Base-by-base conservation (phyloP, 2,888 invertebrate genomes). In the Punctoribates punctum region DNA sequence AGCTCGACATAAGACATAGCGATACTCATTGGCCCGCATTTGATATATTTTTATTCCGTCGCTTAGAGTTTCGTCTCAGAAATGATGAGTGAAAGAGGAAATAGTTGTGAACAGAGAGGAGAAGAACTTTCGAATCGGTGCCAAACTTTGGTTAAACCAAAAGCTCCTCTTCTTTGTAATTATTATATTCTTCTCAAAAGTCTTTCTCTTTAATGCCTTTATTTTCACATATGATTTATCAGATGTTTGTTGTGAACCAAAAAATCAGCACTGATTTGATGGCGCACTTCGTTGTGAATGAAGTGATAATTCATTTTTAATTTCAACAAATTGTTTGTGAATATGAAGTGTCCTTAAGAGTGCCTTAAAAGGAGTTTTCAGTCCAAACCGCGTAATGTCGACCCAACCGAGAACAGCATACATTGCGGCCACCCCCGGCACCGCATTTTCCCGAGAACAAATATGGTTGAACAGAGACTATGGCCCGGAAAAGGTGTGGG, bases 381-480 rank as follows among this genome's bases (percentile, higher is more conserved):
- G 9, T 54, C n/a, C 17, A 20, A 54, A 20, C 3, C n/a, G 4
- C 4, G 15, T n/a, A 62, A 70, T 70, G 70, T 23, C 70, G 23
- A 20, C 70, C 3, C 42, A 70, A 29, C 42, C 70, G 3, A 23
- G 25, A 42, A 42, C 23, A 11, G 8, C 46, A 38, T 38, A 46
- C n/a, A 42, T 38, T 11, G 70, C 70, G 0, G 25, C 70, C 0
- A 23, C 70, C 1, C 70, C 70, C 17, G 25, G 46, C 15, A 13
- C 70, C 17, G 23, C 42, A 38, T 46, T 70, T 42, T 17, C n/a
- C 1, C 2, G 73, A 6, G 76, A 76, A 17, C 38, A 72, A 27
- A 27, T 76, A 73, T 76, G 46, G 74, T 72, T 38, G 67, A 77
- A 60, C 73, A 79, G n/a, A 6, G 70, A 42, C 13, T 73, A 73